phyloP scores from a whole-genome alignment of 2,888 invertebrate species.

The Ypsolopha sequella region DNA sequence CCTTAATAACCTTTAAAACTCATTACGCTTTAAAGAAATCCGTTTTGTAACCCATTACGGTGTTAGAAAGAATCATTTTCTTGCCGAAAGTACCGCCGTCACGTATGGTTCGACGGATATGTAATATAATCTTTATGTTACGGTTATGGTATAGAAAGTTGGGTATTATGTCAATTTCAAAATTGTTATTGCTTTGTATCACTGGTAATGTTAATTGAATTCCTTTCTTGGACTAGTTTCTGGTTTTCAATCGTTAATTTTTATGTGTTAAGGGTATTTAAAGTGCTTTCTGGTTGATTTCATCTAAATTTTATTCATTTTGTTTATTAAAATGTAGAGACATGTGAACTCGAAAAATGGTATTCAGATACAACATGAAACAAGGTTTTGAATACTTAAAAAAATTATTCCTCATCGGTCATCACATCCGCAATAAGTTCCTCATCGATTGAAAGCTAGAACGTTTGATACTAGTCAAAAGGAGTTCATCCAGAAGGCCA shows the following conservation, averaged over 20 bases:
- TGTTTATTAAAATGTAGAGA: no score
- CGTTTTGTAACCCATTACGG: conserved; percentile 14
- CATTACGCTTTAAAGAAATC: conserved; percentile 43
- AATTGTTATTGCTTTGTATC: neutral
- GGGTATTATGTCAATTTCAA: neutral
- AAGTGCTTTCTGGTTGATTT: no score
- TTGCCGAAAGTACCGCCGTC: neutral
- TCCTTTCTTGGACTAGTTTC: neutral
- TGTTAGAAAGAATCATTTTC: neutral
- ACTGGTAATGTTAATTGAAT: conserved; percentile 1
- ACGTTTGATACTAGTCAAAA: neutral
- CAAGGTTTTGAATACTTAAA: no score
- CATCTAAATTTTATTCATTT: no score
- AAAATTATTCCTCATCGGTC: no score
- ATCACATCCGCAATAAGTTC: no score
- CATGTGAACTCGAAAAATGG: no score
- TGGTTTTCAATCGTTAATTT: no score
- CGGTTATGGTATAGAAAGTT: conserved; percentile 29
- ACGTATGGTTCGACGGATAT: neutral
- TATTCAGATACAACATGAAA: no score
- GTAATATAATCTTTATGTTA: conserved; percentile 26
- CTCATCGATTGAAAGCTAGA: no score
- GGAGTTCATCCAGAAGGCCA: conserved; percentile 18
- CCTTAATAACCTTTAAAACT: conserved; percentile 60
- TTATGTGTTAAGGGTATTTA: no score